Evolutionary conservation across 2,888 invertebrate species (phyloP).

Genomic region (Sipunculus nudus): DNA sequence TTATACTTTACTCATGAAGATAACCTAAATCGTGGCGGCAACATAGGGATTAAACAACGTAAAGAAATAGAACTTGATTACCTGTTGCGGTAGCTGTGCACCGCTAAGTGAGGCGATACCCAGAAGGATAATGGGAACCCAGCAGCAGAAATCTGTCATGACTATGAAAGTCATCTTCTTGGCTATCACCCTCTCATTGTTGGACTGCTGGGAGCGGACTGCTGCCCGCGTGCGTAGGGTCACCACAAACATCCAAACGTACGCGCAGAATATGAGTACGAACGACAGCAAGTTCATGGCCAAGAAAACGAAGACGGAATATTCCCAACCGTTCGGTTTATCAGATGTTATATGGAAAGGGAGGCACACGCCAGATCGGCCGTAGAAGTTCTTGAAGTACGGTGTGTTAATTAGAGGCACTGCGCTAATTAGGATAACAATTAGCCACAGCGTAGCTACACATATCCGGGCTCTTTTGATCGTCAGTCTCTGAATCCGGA

Average conservation of each 20-base stretch:
- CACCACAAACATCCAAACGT: slow-evolving; percentile 69
- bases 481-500: slow-evolving; percentile 51
- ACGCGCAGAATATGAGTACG: slow-evolving; percentile 68
- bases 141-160: slow-evolving; percentile 70
- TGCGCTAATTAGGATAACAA: slow-evolving; percentile 49
- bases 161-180: slow-evolving; percentile 70
- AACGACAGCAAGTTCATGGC: slow-evolving; percentile 69
- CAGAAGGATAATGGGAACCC: slow-evolving; percentile 70
- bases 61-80: too few relatives aligned
- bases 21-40: too few relatives aligned
- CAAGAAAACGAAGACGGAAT: slow-evolving; percentile 70
- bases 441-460: slow-evolving; percentile 56
- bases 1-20: too few relatives aligned
- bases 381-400: slow-evolving; percentile 69
- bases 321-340: slow-evolving; percentile 70
- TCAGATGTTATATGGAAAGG: slow-evolving; percentile 70
- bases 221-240: slow-evolving; percentile 67
- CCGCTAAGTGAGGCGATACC: slow-evolving; percentile 68
- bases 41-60: too few relatives aligned
- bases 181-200: slow-evolving; percentile 68
- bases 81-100: too few relatives aligned
- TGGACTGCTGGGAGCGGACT: slow-evolving; percentile 59
- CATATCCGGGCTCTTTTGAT: slow-evolving; percentile 53
- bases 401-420: slow-evolving; percentile 51
- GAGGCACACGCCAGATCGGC: slow-evolving; percentile 70